These are phyloP conservation scores for Stenoptilia bipunctidactyla DNA, from an alignment of 2,888 invertebrate species.

Conservation along the genomic window DNA sequence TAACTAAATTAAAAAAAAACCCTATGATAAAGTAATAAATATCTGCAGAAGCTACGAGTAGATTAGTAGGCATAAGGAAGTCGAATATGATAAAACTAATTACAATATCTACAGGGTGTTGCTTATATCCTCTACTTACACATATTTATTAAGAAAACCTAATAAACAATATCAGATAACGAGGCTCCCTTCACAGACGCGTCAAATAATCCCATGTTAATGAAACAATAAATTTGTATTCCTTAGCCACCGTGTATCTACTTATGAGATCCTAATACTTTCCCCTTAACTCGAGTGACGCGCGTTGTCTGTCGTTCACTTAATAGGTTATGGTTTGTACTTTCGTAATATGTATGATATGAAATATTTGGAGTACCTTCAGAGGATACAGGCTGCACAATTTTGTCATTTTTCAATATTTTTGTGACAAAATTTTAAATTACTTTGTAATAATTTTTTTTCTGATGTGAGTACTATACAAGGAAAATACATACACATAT, in stretches of 20 bases:
- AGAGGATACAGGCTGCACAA: slow-evolving; percentile 24
- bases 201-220: slow-evolving; percentile 41
- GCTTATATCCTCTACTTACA: too few species aligned
- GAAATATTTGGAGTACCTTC: slow-evolving; percentile 29
- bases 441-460: too few species aligned
- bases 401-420: too few species aligned
- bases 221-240: slow-evolving; percentile 59
- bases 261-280: not conserved
- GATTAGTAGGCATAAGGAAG: too few species aligned
- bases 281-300: slow-evolving; percentile 31
- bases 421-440: not conserved
- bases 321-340: slow-evolving; percentile 56
- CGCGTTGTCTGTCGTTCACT: slow-evolving; percentile 61
- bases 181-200: slow-evolving; percentile 16
- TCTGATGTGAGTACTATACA: too few species aligned
- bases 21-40: too few species aligned
- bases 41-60: too few species aligned
- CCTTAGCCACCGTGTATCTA: slow-evolving; percentile 10
- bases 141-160: not conserved
- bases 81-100: too few species aligned
- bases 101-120: too few species aligned
- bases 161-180: slow-evolving; percentile 6
- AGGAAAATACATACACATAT: too few species aligned
- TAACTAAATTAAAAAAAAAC: too few species aligned
- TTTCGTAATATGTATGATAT: slow-evolving; percentile 47